Base-by-base conservation (phyloP, 2,113 vertebrate species). In the Bagarius yarrelli region DNA sequence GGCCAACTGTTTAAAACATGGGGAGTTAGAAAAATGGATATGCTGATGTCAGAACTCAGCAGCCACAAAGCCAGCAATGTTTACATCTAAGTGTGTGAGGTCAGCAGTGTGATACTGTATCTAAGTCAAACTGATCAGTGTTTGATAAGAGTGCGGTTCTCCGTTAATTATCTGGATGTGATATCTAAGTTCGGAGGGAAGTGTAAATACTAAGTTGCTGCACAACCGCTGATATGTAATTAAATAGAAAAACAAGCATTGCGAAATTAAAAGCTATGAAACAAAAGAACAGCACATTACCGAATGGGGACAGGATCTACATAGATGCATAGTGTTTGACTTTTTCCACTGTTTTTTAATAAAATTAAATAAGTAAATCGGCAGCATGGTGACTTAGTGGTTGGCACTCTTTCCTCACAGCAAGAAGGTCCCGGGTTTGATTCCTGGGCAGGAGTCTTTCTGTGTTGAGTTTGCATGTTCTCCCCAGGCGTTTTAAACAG, bases 211-310 rank as follows among this genome's bases (percentile, higher is more conserved):
- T 1, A 21, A 50, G 80, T 82, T 84, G 52, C 74, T 79, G 30
- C 25, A 53, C 71, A 59, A 80, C 76, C n/a, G 2, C 14, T 19
- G 23, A 23, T 32, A 30, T 30, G 64, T 32, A 60, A 72, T 66
- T 40, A 79, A 83, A 83, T 47, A 83, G n/a, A 73, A 75, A 13
- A 5, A n/a, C 8, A 77, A 53, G 23, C 23, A 50, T 27, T 74
- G 52, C 25, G 13, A 78, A 63, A 66, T 21, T 36, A 36, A 25
- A 40, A 27, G n/a, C 9, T 21, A 61, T 76, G 34, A 32, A 32
- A n/a, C 18, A 57, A 57, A 19, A 40, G 21, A 50, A 9, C 1
- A 11, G 44, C n/a, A 27, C 2, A 3, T 34, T 32, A 11, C 8
- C 40, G 27, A 34, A 12, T 36, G 40, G 52, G 53, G 15, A 56